phyloP scores from a whole-genome alignment of 2,113 vertebrate species.

The Proteles cristata region DNA sequence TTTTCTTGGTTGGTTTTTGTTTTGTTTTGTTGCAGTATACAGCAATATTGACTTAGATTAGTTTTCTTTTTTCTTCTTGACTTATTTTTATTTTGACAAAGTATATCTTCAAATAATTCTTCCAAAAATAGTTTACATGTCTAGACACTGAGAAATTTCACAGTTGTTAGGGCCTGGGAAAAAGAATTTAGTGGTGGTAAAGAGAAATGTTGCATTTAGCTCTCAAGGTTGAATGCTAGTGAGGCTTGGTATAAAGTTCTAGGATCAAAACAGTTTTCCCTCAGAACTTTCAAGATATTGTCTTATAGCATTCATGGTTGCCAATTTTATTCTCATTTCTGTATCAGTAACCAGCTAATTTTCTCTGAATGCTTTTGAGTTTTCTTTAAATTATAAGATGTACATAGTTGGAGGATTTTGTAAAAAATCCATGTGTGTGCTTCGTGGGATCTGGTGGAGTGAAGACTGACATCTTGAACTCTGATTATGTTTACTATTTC shows the following conservation, averaged over 20 bases:
- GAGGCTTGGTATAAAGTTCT: slow-evolving; percentile 22
- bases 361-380: slow-evolving; percentile 4
- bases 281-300: slow-evolving; percentile 26
- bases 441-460: not conserved
- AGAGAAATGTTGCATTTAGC: not conserved
- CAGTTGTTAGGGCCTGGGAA: not conserved
- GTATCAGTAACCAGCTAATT: not conserved
- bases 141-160: not conserved
- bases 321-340: slow-evolving; percentile 15
- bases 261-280: slow-evolving; percentile 32
- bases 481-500: not conserved
- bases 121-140: slow-evolving; percentile 31
- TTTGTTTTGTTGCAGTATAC: not conserved
- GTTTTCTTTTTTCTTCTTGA: slow-evolving; percentile 6
- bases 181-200: slow-evolving; percentile 2
- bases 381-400: not conserved
- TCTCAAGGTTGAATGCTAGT: not conserved
- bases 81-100: slow-evolving; percentile 27
- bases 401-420: not conserved
- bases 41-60: slow-evolving; percentile 27
- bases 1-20: not conserved
- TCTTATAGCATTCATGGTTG: not conserved
- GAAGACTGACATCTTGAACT: not conserved
- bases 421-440: not conserved
- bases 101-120: slow-evolving; percentile 12